A percentile compares a stretch with the other conserved stretches of the same genome.
These are phyloP conservation scores for Brachionus rotundiformis DNA, from an alignment of 1,140 invertebrate species.

Conservation along the genomic window DNA sequence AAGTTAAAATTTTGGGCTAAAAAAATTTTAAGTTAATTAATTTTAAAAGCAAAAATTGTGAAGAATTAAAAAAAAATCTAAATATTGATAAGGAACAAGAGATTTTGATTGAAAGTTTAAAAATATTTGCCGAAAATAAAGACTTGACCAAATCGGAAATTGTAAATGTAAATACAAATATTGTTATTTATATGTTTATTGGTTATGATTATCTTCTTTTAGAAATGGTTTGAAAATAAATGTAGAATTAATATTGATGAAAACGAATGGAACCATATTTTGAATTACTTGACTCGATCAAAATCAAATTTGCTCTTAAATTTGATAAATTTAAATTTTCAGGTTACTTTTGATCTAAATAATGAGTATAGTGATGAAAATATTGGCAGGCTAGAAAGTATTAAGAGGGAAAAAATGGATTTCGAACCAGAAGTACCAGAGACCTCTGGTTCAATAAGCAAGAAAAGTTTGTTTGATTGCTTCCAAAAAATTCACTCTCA, in stretches of 20 bases:
- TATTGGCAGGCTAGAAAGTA: neutral
- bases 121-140: neutral
- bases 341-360: neutral
- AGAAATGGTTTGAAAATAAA: conserved; percentile 34
- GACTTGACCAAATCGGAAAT: neutral
- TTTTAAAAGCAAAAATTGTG: conserved; percentile 7
- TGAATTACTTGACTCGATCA: neutral
- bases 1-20: neutral
- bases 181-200: no score
- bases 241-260: neutral
- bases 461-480: conserved; percentile 1
- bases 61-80: neutral
- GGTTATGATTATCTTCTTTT: no score
- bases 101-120: conserved; percentile 15
- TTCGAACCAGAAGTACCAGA: neutral
- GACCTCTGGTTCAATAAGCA: neutral
- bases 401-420: conserved; percentile 23
- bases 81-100: neutral
- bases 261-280: conserved; percentile 1
- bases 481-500: conserved; percentile 19
- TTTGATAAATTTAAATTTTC: neutral
- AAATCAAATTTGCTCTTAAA: neutral
- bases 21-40: neutral
- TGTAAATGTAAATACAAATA: neutral
- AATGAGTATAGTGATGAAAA: neutral